These are phyloP conservation scores for Lypha dubia DNA, from an alignment of 2,888 invertebrate species.

Conservation along the genomic window DNA sequence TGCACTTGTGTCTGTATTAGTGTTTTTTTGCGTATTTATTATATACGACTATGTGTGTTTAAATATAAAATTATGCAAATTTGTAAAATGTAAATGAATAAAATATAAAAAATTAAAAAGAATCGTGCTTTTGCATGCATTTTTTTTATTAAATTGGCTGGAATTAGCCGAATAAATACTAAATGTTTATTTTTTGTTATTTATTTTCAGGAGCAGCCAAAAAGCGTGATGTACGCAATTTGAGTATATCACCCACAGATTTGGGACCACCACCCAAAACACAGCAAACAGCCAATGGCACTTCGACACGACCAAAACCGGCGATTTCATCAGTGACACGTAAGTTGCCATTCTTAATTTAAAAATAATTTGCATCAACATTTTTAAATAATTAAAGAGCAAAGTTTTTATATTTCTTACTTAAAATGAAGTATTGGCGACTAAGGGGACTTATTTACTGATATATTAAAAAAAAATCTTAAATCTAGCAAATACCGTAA, in stretches of 20 bases:
- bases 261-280: conserved; percentile 83
- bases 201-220: conserved; percentile 82
- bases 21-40: background rate
- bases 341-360: conserved; percentile 76
- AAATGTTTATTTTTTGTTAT: background rate
- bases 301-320: conserved; percentile 80
- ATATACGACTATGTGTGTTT: background rate
- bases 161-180: background rate
- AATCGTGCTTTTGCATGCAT: conserved; percentile 46
- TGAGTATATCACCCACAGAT: conserved; percentile 83
- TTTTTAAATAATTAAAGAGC: background rate
- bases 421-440: too few species aligned
- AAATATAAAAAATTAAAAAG: conserved; percentile 28
- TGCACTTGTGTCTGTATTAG: background rate
- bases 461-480: too few species aligned
- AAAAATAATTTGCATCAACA: background rate
- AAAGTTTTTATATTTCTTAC: too few species aligned
- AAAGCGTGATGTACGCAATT: conserved; percentile 83
- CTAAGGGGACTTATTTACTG: too few species aligned
- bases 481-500: conserved; percentile 85
- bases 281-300: conserved; percentile 82
- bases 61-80: background rate
- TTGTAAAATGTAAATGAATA: too few species aligned
- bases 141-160: conserved; percentile 16
- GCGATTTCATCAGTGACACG: conserved; percentile 79